Evolutionary conservation across 2,113 vertebrate species (phyloP).

Genomic region (Cardinalis cardinalis): DNA sequence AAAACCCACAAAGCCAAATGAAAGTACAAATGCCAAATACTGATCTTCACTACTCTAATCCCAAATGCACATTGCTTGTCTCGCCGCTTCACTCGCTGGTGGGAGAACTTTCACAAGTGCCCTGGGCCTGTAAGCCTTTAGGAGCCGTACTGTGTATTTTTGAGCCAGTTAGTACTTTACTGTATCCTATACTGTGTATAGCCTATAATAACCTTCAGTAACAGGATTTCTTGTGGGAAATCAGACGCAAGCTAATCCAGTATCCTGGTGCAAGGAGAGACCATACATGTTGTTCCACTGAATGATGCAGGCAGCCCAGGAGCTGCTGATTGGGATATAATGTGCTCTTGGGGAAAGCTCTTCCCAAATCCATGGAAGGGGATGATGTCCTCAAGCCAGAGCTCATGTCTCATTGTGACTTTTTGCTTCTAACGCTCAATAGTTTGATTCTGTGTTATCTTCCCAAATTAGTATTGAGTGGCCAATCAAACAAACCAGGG

Average conservation of each 20-base stretch:
- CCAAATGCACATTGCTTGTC: background rate
- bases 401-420: background rate
- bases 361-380: background rate
- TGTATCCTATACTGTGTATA: background rate
- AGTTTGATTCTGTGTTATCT: background rate
- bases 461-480: background rate
- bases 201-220: background rate
- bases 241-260: background rate
- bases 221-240: background rate
- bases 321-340: background rate
- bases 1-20: background rate
- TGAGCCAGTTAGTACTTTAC: background rate
- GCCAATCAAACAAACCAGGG: background rate
- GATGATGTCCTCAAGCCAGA: background rate
- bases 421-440: background rate
- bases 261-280: background rate
- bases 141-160: background rate
- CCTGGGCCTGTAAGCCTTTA: background rate
- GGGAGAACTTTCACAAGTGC: background rate
- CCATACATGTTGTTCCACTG: background rate
- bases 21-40: background rate
- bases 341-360: background rate
- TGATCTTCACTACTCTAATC: background rate
- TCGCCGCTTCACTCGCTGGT: background rate
- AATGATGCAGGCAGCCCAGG: background rate